Evolutionary conservation across 1,140 invertebrate species (phyloP).

Genomic region (Trichonephila inaurata): DNA sequence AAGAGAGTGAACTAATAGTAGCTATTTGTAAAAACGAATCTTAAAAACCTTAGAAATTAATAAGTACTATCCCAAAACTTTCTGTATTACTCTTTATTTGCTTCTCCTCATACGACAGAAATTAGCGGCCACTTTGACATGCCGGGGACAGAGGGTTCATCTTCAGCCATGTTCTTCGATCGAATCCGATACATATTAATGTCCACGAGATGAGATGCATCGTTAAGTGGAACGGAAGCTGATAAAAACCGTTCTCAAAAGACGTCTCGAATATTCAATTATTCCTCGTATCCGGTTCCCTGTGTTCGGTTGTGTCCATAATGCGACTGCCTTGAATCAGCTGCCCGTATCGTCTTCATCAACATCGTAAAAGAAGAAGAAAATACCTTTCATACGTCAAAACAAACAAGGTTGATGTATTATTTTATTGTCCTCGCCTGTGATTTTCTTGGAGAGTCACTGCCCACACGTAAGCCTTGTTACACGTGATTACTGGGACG

Average conservation of each 20-base stretch:
- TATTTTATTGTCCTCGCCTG: slow-evolving; percentile 44
- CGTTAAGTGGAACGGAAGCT: slow-evolving; percentile 27
- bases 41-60: too few relatives aligned
- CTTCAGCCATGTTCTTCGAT: neutral
- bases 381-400: slow-evolving; percentile 39
- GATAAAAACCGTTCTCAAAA: slow-evolving; percentile 30
- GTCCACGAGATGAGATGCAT: neutral
- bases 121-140: neutral
- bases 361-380: neutral
- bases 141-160: neutral
- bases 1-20: too few relatives aligned
- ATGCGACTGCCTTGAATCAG: slow-evolving; percentile 10
- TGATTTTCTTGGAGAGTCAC: slow-evolving; percentile 26
- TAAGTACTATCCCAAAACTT: too few relatives aligned
- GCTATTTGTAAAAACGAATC: too few relatives aligned
- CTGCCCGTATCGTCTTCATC: slow-evolving; percentile 12
- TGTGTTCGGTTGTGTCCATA: neutral
- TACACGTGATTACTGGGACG: slow-evolving; percentile 18
- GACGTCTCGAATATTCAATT: slow-evolving; percentile 26
- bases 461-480: slow-evolving; percentile 33
- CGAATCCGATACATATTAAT: slow-evolving; percentile 43
- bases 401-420: slow-evolving; percentile 53
- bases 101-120: neutral
- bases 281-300: slow-evolving; percentile 36
- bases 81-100: too few relatives aligned